Base-by-base conservation (phyloP, 1,140 invertebrate species). In the Drosophila mojavensis region DNA sequence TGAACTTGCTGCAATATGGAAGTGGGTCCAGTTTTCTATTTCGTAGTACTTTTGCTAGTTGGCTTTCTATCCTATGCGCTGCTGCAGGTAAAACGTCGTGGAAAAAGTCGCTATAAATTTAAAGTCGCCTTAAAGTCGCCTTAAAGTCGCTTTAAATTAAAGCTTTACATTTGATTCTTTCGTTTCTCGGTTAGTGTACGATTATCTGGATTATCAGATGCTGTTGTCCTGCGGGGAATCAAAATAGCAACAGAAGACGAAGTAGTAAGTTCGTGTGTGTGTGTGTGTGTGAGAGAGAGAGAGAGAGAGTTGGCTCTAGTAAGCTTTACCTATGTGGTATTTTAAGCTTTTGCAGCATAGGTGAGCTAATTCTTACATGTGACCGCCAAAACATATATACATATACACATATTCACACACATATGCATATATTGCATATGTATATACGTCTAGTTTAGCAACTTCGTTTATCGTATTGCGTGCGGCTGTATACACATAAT, bases 1-100 rank as follows among this genome's bases (percentile, higher is more conserved):
- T 53, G 77, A 61, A 64, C 69, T 62, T 39, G 62, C 48, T 64
- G 59, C 76, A 68, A 73, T 64, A 86, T 86, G 83, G 84, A 64
- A 50, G 71, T 47, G 45, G 43, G 64, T 33, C 51, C 79, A 30
- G 20, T 76, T 20, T 48, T 70, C 5, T 63, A 54, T 9, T 81
- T 88, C 55, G 11, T 84, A 28, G 4, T 73, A 17, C 59, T 81
- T 2, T 48, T 88, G 13, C 17, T 81, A 1, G 54, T 86, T 15
- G 79, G 83, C 30, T 70, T 89, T 26, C 3, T 41, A 24, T 43
- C 70, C 17, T 88, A 81, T 53, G 30, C 76, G 4, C 54, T 77
- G 20, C 30, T 88, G 20, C 84, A 88, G 84, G 84, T 88, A 72
- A 86, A 60, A 20, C 39, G 13, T 15, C 13, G 6, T n/a, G 3